A percentile compares a stretch with the other conserved stretches of the same genome.
Evolutionary conservation across 2,888 invertebrate species (phyloP).

Genomic region (Sphaerophoria taeniata): DNA sequence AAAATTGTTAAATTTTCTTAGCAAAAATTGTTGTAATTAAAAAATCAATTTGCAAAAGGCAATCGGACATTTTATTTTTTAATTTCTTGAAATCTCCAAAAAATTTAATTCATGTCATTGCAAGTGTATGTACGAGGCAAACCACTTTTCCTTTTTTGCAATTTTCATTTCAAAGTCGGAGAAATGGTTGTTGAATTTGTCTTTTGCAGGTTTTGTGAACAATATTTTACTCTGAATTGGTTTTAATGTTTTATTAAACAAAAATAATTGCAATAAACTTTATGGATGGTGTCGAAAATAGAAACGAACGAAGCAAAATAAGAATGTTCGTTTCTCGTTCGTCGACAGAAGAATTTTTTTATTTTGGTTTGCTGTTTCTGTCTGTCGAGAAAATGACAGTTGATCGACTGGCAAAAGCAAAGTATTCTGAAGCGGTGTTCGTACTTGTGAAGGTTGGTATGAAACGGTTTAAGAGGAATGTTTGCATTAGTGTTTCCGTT

Average conservation of each 20-base stretch:
- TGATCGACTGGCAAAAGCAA: slow-evolving; percentile 34
- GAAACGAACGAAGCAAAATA: slow-evolving; percentile 24
- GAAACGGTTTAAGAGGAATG: slow-evolving; percentile 38
- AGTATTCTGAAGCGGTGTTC: slow-evolving; percentile 11
- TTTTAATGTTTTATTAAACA: background rate
- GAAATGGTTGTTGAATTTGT: no score
- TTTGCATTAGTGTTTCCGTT: background rate
- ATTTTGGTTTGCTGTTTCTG: slow-evolving; percentile 55
- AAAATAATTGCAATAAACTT: background rate
- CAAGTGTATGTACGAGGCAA: no score
- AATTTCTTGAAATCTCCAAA: no score
- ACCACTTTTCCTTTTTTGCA: no score
- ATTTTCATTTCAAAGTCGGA: no score
- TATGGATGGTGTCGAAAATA: background rate
- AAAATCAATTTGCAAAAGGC: no score
- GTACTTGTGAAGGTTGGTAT: slow-evolving; percentile 22
- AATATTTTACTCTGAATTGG: background rate
- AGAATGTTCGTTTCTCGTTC: background rate
- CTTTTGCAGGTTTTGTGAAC: no score
- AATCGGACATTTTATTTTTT: no score
- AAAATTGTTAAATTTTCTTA: no score
- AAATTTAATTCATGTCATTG: no score
- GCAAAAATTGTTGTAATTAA: no score
- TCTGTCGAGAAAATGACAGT: slow-evolving; percentile 35
- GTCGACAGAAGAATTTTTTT: slow-evolving; percentile 18